phyloP scores from a whole-genome alignment of 2,113 vertebrate species.

The Syngnathus floridae region DNA sequence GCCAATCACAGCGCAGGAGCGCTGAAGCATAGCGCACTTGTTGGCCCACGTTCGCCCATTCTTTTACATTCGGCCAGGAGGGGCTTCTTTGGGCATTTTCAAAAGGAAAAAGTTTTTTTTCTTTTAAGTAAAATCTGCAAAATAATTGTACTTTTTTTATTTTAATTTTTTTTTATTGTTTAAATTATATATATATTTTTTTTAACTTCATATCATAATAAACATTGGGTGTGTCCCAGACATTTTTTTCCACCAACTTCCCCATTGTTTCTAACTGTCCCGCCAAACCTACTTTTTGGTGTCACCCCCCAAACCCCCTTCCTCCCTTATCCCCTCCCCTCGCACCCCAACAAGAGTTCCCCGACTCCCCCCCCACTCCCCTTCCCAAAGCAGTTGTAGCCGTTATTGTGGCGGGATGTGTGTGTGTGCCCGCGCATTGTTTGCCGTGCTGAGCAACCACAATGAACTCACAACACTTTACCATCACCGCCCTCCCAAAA shows the following conservation, averaged over 20 bases:
- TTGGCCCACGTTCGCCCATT: constrained; percentile 77
- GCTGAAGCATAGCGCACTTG: constrained; percentile 76
- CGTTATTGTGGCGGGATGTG: constrained; percentile 90
- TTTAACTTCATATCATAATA: neutral
- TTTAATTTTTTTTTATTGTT: no score
- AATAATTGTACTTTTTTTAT: no score
- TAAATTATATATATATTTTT: neutral
- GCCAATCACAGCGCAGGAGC: constrained; percentile 71
- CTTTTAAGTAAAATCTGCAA: no score
- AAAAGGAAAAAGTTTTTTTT: neutral
- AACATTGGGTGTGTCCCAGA: neutral
- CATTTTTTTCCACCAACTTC: neutral
- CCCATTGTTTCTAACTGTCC: constrained; percentile 57
- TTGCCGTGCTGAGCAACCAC: constrained; percentile 92
- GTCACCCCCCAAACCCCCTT: constrained; percentile 63
- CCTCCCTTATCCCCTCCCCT: constrained; percentile 25
- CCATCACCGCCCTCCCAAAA: constrained; percentile 75
- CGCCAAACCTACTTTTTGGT: constrained; percentile 50
- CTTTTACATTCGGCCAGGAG: constrained; percentile 78
- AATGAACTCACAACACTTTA: constrained; percentile 98
- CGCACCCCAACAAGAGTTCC: constrained; percentile 8
- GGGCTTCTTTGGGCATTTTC: constrained; percentile 54
- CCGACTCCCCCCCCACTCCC: constrained; percentile 9
- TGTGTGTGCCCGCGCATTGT: constrained; percentile 87
- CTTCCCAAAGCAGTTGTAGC: constrained; percentile 79